Conservation (phyloP, 2,113 vertebrate genomes). For the Meles meles region DNA sequence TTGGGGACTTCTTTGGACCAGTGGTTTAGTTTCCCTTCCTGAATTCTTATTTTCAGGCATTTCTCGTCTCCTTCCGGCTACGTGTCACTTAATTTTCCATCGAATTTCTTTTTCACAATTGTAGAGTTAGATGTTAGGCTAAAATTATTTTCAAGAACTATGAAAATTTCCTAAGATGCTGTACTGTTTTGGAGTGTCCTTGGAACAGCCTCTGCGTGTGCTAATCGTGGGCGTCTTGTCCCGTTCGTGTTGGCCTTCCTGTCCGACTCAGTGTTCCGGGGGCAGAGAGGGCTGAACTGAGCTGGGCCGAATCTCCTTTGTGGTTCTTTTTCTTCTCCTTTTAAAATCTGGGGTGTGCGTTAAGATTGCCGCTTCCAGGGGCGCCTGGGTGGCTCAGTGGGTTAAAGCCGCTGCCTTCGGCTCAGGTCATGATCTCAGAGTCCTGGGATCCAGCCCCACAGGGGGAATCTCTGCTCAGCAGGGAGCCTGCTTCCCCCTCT, state of each 20-base stretch:
- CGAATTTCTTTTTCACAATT: not conserved
- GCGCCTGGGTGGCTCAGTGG: too few relatives aligned
- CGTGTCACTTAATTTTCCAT: not conserved
- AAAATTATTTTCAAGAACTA: not conserved
- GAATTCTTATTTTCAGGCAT: not conserved
- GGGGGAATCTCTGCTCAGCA: too few relatives aligned
- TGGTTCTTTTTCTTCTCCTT: not conserved
- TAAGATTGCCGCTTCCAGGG: not conserved
- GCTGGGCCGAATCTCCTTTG: not conserved
- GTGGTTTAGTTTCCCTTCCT: not conserved
- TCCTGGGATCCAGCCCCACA: too few relatives aligned
- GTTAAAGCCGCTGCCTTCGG: too few relatives aligned
- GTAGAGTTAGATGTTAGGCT: not conserved
- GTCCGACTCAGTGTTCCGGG: rapidly evolving
- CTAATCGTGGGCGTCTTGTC: not conserved
- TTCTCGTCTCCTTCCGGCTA: not conserved
- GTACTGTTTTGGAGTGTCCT: not conserved
- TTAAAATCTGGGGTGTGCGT: not conserved
- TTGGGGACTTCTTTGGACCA: not conserved
- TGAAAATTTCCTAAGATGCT: rapidly evolving
- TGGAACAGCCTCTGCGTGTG: too few relatives aligned
- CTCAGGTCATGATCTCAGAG: too few relatives aligned
- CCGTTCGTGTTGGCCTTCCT: rapidly evolving
- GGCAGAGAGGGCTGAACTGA: too few relatives aligned
- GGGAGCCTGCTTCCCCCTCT: too few relatives aligned